Evolutionary conservation across 1,140 invertebrate species (phyloP), one percentile per base, ranked within the genome.

Genomic region (Drosophila persimilis): DNA sequence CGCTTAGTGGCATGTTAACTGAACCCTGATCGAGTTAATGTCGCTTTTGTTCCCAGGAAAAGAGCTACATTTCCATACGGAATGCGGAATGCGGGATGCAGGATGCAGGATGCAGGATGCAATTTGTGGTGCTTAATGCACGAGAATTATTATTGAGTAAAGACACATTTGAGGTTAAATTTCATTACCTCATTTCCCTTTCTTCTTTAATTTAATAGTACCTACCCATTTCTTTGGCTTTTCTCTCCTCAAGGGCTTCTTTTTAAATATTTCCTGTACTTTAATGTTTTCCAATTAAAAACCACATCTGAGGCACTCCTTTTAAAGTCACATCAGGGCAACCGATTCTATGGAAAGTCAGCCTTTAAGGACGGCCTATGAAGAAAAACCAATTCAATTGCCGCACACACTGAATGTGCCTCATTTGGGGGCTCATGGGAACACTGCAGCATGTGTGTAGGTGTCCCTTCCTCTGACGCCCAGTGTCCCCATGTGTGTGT

Each of bases 331-430:
- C 17, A 13, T 26, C 55, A 41, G 48, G 6, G 44, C 35, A 59
- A 48, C 20, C 54, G 41, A 29, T 24, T 20, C 29, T 15, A 0
- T 9, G 8, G 11, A 22, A 57, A 57, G 46, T 39, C 31, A 44
- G n/a, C 15, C 44, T 61, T 53, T 47, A 71, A 80, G 72, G 26
- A 26, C 24, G 50, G 52, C 9, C 35, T 39, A 4, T 11, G 43
- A n/a, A 43, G 61, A 46, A 57, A 60, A 54, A 69, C 20, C 47
- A 58, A 65, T 75, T 71, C 80, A 69, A 72, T 85, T 79, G 71
- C 78, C 61, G 43, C 62, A 4, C 35, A 39, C 53, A 45, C 53
- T 56, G 58, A 77, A 81, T 81, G 56, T 46, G 67, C 55, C 60
- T 77, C 54, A 80, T 67, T 61, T 81, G 17, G 22, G 55, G 45